Conservation (phyloP, 2,888 invertebrate species). For the Brenthis ino region DNA sequence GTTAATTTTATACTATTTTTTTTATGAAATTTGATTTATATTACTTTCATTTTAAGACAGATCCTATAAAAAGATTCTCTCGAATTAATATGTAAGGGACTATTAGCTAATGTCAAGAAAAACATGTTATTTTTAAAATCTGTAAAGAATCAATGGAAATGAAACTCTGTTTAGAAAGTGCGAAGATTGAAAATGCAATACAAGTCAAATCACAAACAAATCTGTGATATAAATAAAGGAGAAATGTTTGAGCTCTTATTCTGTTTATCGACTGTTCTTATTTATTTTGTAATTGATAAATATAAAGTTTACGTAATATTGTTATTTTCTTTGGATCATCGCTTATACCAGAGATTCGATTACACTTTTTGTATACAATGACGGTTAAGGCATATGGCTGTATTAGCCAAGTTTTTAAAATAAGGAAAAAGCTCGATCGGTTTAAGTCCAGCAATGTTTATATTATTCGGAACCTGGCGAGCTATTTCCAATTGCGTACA, state of each 20-base stretch:
- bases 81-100: constrained; percentile 8
- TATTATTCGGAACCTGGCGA: too few relatives aligned
- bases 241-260: constrained; percentile 39
- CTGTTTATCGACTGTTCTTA: constrained; percentile 40
- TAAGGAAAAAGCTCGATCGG: too few relatives aligned
- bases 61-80: not conserved
- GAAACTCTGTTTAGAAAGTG: constrained; percentile 27
- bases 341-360: not conserved
- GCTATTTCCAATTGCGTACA: too few relatives aligned
- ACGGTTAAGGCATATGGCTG: not conserved
- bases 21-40: not conserved
- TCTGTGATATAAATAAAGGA: constrained; percentile 58
- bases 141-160: constrained; percentile 33
- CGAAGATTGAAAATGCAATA: constrained; percentile 35
- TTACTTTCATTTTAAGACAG: not conserved
- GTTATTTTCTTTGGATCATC: constrained; percentile 38
- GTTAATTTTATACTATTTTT: constrained; percentile 9
- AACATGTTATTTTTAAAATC: constrained; percentile 1
- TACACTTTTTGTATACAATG: too few relatives aligned
- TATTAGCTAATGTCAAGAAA: constrained; percentile 13
- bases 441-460: too few relatives aligned
- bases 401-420: too few relatives aligned
- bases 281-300: constrained; percentile 58
- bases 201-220: too few relatives aligned
- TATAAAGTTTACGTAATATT: constrained; percentile 49